Conservation (phyloP, 1,140 invertebrate species). For the Drosophila elegans region DNA sequence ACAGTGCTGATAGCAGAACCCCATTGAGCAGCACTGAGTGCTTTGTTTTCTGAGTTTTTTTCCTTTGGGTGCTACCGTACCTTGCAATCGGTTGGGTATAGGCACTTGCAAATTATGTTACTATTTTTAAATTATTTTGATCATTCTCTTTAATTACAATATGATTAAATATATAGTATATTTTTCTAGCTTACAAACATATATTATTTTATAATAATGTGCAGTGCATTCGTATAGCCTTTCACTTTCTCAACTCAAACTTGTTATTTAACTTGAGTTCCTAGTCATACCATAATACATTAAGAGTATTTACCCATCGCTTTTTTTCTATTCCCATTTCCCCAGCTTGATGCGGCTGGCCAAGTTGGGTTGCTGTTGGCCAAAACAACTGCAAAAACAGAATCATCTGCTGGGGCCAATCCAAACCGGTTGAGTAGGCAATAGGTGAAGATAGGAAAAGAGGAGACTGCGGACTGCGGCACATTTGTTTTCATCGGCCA, state of each 20-base stretch:
- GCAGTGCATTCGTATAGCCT: too few relatives aligned
- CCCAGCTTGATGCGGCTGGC: constrained; percentile 6
- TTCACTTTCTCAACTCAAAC: too few relatives aligned
- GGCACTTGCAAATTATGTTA: neutral
- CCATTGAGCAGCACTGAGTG: constrained; percentile 49
- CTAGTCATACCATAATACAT: neutral
- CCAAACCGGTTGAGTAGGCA: constrained; percentile 33
- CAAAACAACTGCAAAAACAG: constrained; percentile 44
- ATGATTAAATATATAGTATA: too few relatives aligned
- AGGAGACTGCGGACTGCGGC: constrained; percentile 46
- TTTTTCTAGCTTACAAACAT: too few relatives aligned
- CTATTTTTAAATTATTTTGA: too few relatives aligned
- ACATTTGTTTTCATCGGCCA: constrained; percentile 79
- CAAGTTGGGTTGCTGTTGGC: constrained; percentile 20
- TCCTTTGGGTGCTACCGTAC: neutral
- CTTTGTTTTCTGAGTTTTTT: constrained; percentile 30
- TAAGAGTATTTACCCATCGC: constrained; percentile 22
- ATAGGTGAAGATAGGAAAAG: constrained; percentile 6
- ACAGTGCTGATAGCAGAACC: constrained; percentile 43
- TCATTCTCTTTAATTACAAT: too few relatives aligned
- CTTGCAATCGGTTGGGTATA: neutral
- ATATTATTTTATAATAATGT: too few relatives aligned
- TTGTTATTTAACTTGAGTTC: neutral
- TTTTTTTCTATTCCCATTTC: neutral
- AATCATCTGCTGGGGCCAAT: constrained; percentile 40